These are phyloP conservation scores for Alosa sapidissima DNA, from an alignment of 2,797 vertebrate genomes.

Conservation along the genomic window DNA sequence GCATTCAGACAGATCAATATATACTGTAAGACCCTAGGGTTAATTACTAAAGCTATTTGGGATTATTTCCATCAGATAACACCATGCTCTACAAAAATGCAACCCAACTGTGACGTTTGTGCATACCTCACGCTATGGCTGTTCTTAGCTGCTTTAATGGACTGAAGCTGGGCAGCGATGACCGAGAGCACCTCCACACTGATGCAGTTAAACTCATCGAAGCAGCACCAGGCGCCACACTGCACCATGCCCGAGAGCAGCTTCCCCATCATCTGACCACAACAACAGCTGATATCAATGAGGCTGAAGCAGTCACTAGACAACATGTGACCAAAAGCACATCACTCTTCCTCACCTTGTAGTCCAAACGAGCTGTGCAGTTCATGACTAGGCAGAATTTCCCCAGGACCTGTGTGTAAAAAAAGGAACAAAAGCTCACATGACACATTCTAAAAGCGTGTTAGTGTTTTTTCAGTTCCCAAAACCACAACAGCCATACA, in stretches of 20 bases:
- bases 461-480: not conserved
- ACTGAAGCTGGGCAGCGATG: conserved; percentile 64
- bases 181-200: conserved; percentile 64
- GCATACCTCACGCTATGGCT: conserved; percentile 63
- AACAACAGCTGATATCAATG: not conserved
- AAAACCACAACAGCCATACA: conserved; percentile 45
- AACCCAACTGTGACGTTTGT: conserved; percentile 26
- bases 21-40: not conserved
- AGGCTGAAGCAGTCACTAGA: not conserved
- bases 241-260: conserved; percentile 68
- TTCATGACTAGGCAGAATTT: conserved; percentile 71
- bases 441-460: not conserved
- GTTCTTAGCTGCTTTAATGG: conserved; percentile 69
- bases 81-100: not conserved
- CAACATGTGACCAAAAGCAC: not conserved
- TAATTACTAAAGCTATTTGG: not conserved
- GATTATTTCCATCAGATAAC: not conserved
- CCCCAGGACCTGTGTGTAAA: conserved; percentile 63
- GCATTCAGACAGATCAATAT: not conserved
- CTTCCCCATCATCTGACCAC: conserved; percentile 61
- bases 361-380: conserved; percentile 70
- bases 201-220: conserved; percentile 69
- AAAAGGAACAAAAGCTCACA: conserved; percentile 39
- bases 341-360: conserved; percentile 61
- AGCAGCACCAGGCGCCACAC: conserved; percentile 71